Percentiles rank a stretch among this genome's conserved stretches.
Evolutionary conservation across 2,888 invertebrate species (phyloP).

Genomic region (Parapristionchus giblindavisi): DNA sequence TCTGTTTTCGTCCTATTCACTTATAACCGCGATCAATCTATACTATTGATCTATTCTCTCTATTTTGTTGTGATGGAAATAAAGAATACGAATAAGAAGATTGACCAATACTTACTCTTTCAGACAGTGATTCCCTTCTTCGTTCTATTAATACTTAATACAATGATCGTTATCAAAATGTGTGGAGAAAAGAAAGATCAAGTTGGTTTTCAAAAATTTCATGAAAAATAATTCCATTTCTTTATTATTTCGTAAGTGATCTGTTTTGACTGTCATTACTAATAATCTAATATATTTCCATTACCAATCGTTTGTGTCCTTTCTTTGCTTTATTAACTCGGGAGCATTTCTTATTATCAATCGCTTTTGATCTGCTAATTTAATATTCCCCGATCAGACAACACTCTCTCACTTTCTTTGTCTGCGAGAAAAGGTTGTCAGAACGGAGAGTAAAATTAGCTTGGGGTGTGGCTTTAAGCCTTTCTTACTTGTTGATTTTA

Average conservation of each 20-base stretch:
- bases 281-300: not conserved
- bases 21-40: too few species aligned
- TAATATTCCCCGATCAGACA: too few species aligned
- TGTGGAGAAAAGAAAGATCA: slow-evolving; percentile 55
- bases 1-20: too few species aligned
- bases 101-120: slow-evolving; percentile 39
- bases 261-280: not conserved
- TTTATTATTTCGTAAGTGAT: not conserved
- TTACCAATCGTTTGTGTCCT: not conserved
- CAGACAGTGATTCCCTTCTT: slow-evolving; percentile 59
- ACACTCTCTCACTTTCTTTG: too few species aligned
- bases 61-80: too few species aligned
- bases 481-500: not conserved
- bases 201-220: slow-evolving; percentile 35
- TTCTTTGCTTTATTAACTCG: not conserved
- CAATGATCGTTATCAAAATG: slow-evolving; percentile 53
- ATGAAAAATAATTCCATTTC: not conserved
- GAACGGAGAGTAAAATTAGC: too few species aligned
- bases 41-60: too few species aligned
- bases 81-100: too few species aligned
- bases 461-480: not conserved
- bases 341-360: too few species aligned
- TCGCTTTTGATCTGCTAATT: too few species aligned
- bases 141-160: slow-evolving; percentile 52
- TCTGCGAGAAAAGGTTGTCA: too few species aligned